Base-by-base conservation (phyloP, 2,888 invertebrate genomes). In the Dilophus febrilis region DNA sequence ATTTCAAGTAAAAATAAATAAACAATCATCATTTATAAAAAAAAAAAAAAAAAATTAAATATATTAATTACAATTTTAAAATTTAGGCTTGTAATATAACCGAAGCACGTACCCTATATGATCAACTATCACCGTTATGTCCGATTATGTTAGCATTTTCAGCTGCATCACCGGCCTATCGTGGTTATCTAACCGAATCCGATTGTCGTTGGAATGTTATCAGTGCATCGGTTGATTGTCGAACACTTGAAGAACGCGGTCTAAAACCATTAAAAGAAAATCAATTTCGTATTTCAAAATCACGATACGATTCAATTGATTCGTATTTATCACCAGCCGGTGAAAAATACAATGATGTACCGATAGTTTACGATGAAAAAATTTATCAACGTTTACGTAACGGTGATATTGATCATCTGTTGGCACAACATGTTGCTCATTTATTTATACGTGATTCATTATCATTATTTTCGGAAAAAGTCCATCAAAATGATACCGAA, bases 201-300 rank as follows among this genome's bases (percentile, higher is more conserved):
- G 98, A 99, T 64, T 94, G 94, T 53, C 81, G 98, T 43, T 99
- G 98, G 98, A 84, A 88, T 59, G 85, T 97, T 41, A 95, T 98
- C 55, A 81, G 94, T 8, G 83, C 79, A 29, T 91, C 94, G 2
- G 95, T 97, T 19, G 97, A 98, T 65, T 92, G 92, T 57, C 74
- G 95, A 46, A 92, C 92, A 4, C 71, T 73, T 42, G 92, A 92
- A 59, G 97, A 98, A 60, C 72, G 90, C 45, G 92, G 92, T 14
- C 64, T 73, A 51, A 70, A 70, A 43, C 79, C 81, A 6, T 64
- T 86, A 12, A 69, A 71, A 38, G 65, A 76, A 38, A 77, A 81
- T 56, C 79, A 80, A 64, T 88, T 85, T 64, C 72, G 74, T 45
- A 90, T 94, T 50, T 74, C 74, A 46, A 98, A 98, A 64, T 95